Conservation (phyloP, 2,888 invertebrate genomes). For the Thysanoteuthis rhombus region DNA sequence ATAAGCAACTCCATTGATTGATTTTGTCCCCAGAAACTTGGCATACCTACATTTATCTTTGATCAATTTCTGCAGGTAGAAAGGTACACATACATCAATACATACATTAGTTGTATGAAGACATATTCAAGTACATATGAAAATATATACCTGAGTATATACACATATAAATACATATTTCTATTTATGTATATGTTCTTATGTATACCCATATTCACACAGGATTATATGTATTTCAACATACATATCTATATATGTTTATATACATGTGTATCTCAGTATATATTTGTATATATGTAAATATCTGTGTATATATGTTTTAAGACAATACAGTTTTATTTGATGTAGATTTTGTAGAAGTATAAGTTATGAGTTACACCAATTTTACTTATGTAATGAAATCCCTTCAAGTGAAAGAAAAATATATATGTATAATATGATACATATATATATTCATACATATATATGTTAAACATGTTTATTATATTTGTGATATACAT, state of each 20-base stretch:
- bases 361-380: too few relatives aligned
- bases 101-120: background rate
- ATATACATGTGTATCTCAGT: background rate
- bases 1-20: too few relatives aligned
- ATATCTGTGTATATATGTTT: background rate
- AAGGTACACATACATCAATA: background rate
- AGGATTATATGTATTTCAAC: background rate
- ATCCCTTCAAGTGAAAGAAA: too few relatives aligned
- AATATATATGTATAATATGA: too few relatives aligned
- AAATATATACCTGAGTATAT: background rate
- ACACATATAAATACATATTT: background rate
- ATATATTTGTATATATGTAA: background rate
- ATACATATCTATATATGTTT: background rate
- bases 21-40: too few relatives aligned
- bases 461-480: too few relatives aligned
- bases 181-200: background rate
- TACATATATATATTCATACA: too few relatives aligned
- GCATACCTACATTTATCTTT: background rate
- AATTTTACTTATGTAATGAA: too few relatives aligned
- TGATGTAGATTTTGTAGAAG: too few relatives aligned
- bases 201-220: background rate
- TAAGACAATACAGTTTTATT: background rate
- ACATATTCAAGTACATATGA: background rate
- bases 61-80: background rate
- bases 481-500: too few relatives aligned